A percentile compares a stretch with the other conserved stretches of the same genome.
phyloP scores from a whole-genome alignment of 2,888 invertebrate genomes.

The Trissonchulus latispiculum region DNA sequence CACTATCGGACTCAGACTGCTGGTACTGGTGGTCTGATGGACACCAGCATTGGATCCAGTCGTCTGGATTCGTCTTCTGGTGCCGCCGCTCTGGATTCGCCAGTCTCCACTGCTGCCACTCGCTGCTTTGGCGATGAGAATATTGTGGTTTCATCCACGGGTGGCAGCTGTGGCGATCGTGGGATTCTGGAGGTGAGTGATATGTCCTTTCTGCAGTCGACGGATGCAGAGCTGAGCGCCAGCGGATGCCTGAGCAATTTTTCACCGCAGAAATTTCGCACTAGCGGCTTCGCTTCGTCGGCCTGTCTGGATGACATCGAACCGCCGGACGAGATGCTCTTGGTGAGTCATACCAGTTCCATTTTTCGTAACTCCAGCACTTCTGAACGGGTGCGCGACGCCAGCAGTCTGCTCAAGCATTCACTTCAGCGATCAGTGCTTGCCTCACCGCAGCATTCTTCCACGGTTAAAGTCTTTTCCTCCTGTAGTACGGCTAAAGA shows the following conservation, averaged over 20 bases:
- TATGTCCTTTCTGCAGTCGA: neutral
- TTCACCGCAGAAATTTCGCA: neutral
- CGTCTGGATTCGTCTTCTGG: too few relatives aligned
- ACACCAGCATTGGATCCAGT: too few relatives aligned
- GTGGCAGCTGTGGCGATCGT: too few relatives aligned
- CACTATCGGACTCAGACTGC: too few relatives aligned
- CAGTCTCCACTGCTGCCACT: too few relatives aligned
- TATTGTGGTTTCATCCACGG: too few relatives aligned
- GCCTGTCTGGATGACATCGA: neutral
- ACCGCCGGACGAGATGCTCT: neutral
- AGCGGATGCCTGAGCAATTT: neutral
- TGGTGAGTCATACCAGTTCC: neutral
- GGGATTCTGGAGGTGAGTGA: constrained; percentile 1
- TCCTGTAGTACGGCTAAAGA: neutral
- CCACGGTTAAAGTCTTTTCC: neutral
- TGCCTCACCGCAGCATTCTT: neutral
- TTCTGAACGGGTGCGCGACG: too few relatives aligned
- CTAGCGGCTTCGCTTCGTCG: neutral
- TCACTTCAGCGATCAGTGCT: neutral
- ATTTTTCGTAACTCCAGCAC: too few relatives aligned
- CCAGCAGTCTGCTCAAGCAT: neutral
- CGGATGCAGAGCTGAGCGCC: neutral
- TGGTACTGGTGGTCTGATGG: too few relatives aligned
- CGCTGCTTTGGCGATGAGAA: too few relatives aligned
- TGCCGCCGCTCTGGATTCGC: too few relatives aligned